Conservation (phyloP, 1,140 invertebrate species). For the Kradibia gibbosae region DNA sequence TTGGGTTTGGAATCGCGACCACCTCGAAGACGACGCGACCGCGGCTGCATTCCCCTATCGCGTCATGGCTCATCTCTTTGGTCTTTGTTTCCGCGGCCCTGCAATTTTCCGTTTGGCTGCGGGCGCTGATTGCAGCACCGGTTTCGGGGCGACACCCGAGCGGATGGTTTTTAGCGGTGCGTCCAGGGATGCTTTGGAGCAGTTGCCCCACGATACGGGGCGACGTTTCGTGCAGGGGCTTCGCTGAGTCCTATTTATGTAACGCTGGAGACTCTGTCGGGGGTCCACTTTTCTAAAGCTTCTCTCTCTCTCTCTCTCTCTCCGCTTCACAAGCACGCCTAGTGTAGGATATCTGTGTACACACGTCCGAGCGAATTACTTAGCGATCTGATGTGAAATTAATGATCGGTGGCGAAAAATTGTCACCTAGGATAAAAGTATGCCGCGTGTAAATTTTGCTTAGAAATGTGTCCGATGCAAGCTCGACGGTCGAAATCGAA, state of each 20-base stretch:
- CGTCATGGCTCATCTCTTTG: neutral
- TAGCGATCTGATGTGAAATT: neutral
- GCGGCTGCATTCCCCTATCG: neutral
- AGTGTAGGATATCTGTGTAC: no score
- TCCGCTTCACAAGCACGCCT: neutral
- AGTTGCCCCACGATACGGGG: no score
- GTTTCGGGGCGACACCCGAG: no score
- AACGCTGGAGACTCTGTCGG: no score
- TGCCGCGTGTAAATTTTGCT: neutral
- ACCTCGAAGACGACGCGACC: neutral
- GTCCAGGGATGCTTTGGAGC: no score
- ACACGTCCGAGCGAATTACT: neutral
- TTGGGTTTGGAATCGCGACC: conserved; percentile 56
- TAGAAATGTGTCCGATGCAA: neutral
- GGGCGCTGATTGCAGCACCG: neutral
- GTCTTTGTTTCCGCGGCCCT: neutral
- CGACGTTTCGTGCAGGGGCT: no score
- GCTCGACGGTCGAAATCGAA: neutral
- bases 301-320: no score
- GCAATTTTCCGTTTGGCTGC: neutral
- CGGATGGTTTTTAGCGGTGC: no score
- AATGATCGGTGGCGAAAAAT: neutral
- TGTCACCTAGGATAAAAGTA: neutral
- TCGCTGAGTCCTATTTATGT: no score
- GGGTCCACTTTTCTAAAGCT: neutral